Conservation (phyloP, 2,113 vertebrate genomes). For the Pterocles gutturalis region DNA sequence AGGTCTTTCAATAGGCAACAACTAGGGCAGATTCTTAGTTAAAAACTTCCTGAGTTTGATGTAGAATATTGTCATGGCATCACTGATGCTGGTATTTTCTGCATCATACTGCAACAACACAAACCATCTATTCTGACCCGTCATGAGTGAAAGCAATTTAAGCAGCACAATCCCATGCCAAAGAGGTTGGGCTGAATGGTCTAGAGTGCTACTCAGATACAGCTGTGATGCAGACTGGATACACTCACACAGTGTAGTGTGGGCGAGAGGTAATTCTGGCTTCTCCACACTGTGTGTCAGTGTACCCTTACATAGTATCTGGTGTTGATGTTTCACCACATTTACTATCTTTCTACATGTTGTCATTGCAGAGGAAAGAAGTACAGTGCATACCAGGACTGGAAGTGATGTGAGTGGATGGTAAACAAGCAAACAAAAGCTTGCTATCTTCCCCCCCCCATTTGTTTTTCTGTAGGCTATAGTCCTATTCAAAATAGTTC, state of each 20-base stretch:
- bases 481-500: not conserved
- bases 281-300: accelerated
- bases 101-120: not conserved
- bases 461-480: not conserved
- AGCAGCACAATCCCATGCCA: accelerated
- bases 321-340: not conserved
- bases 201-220: not conserved
- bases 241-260: accelerated
- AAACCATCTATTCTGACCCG: not conserved
- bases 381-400: not conserved
- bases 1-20: not conserved
- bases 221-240: not conserved
- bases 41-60: not conserved
- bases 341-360: not conserved
- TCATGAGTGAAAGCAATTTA: not conserved
- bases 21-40: not conserved
- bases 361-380: not conserved
- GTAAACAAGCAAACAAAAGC: not conserved
- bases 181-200: not conserved
- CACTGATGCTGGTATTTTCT: not conserved
- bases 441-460: not conserved
- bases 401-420: not conserved
- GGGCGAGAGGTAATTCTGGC: not conserved
- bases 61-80: not conserved
- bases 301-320: accelerated